These are phyloP conservation scores for Micropoecilia bifurca DNA, from an alignment of 2,797 vertebrate species.

Conservation along the genomic window DNA sequence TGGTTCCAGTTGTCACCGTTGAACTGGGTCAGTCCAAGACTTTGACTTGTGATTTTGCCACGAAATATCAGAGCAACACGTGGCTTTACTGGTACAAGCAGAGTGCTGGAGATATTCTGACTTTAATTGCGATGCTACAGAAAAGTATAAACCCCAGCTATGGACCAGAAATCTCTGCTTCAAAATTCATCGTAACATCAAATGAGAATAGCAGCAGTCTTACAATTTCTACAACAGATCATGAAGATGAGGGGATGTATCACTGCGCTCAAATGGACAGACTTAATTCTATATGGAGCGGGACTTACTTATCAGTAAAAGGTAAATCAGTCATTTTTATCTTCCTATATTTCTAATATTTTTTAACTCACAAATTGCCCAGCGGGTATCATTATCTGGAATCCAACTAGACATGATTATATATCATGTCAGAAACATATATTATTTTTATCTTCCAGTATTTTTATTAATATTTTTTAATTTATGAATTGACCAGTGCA, in stretches of 20 bases:
- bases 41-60: not conserved
- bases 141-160: accelerated
- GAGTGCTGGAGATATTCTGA: not conserved
- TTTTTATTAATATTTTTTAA: not conserved
- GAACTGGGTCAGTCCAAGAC: not conserved
- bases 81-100: slow-evolving; percentile 15
- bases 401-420: too few relatives aligned
- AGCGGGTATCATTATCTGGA: not conserved
- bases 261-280: not conserved
- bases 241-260: slow-evolving; percentile 12
- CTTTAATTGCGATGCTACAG: not conserved
- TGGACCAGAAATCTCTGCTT: accelerated
- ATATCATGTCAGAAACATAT: too few relatives aligned
- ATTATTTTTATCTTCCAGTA: not conserved
- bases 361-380: not conserved
- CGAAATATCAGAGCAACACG: accelerated
- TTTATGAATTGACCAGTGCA: not conserved
- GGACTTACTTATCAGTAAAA: slow-evolving; percentile 22
- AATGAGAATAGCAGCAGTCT: accelerated
- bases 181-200: accelerated
- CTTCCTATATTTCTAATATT: not conserved
- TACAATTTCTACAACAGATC: not conserved
- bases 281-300: not conserved
- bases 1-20: slow-evolving; percentile 4
- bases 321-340: slow-evolving; percentile 1